Evolutionary conservation across 1,140 invertebrate genomes (phyloP), one percentile per base, ranked within the genome.

Genomic region (Eciton burchellii): DNA sequence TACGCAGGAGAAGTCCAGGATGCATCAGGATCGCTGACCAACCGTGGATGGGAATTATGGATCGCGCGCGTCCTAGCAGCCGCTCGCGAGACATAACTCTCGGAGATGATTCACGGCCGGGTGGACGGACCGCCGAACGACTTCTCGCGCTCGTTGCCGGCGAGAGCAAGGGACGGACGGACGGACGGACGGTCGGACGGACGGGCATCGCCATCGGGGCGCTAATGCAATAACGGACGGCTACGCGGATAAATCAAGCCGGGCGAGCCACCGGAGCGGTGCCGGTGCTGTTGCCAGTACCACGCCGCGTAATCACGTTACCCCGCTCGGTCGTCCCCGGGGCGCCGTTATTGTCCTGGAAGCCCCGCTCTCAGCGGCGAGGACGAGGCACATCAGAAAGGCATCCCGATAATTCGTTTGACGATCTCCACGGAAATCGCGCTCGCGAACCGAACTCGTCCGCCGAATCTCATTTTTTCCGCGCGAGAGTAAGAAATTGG

Each of bases 171-270:
- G 56, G 62, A 62, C 65, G 54, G 54, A 29, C 63, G 74, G 62
- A 73, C 82, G 82, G 16, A 3, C 70, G 74, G 63, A 74, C 76
- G 54, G 54, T 21, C 63, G 74, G 62, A 73, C 82, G 82, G 16
- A 3, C 70, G 74, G 63, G 82, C 76, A 68, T 77, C 82, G 63
- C 86, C 74, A 82, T 74, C 81, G 82, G 59, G 85, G 85, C 85
- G 89, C 89, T 93, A 93, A 93, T 92, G 91, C 92, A 93, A 93
- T 93, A 93, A 93, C 89, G 89, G 83, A 84, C 87, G 82, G 90
- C 87, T 89, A 88, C 89, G 82, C 86, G 91, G 90, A 92, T 93
- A 93, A 93, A 93, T 93, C 92, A 93, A 92, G 89, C 87, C 49
- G 70, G 82, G 85, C 63, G 90, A 90, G 89, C 74, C 83, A 81